phyloP scores from a whole-genome alignment of 2,113 vertebrate species.

The Oenanthe melanoleuca region DNA sequence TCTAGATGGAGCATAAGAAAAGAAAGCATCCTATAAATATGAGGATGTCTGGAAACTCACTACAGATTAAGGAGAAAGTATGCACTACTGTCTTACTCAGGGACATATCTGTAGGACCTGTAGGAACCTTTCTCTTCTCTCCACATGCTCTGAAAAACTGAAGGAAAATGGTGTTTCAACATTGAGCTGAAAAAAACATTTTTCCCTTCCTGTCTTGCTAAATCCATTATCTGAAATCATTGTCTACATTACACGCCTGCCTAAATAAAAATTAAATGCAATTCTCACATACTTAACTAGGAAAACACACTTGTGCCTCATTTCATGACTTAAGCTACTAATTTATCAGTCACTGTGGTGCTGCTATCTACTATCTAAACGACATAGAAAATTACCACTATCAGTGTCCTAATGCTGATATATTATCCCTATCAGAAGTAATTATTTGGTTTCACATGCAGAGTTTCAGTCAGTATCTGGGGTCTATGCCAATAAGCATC shows the following conservation, averaged over 20 bases:
- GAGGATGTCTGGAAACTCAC: background rate
- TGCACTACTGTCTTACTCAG: background rate
- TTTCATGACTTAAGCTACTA: background rate
- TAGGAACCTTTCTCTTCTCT: background rate
- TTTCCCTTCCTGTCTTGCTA: background rate
- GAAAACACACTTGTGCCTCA: conserved; percentile 1
- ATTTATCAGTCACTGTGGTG: conserved; percentile 16
- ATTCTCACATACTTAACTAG: background rate
- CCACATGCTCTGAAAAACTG: background rate
- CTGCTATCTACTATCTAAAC: conserved; percentile 44
- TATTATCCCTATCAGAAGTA: conserved; percentile 44
- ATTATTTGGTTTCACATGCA: conserved; percentile 50
- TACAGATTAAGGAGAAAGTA: background rate
- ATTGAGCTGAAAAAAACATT: background rate
- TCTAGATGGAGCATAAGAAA: background rate
- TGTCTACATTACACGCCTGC: background rate
- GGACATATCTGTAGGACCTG: background rate
- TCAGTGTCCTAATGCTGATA: conserved; percentile 41
- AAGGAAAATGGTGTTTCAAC: background rate
- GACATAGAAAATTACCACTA: conserved; percentile 42
- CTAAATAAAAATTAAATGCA: conserved; percentile 28
- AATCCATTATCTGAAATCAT: background rate
- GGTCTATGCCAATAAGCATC: conserved; percentile 33
- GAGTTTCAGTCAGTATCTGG: conserved; percentile 31
- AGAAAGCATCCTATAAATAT: background rate